Evolutionary conservation across 2,113 vertebrate genomes (phyloP), one percentile per base, ranked within the genome.

Genomic region (Sisor rabdophorus): DNA sequence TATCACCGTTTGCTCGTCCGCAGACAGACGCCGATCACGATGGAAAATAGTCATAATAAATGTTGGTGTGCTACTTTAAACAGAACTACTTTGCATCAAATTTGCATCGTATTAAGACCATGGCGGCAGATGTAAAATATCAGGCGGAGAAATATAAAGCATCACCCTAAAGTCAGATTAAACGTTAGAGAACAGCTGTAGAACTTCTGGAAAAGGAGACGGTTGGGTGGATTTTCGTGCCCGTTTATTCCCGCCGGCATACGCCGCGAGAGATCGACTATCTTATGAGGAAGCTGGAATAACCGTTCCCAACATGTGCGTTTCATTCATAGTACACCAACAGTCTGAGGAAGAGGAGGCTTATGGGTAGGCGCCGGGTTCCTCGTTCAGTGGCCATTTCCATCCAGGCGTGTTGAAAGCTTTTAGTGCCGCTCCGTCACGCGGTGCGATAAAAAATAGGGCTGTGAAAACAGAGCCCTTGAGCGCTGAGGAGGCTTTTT

Each of bases 401-500:
- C 83, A 71, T 61, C 54, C 71, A 81, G 61, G 74, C 65, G 44
- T 79, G 78, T 53, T 20, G 56, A 70, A 82, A 80, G 82, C 84
- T 85, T 89, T 88, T 84, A 89, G 87, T 65, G 54, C 20, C 44
- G 80, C 85, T 79, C 73, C 30, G 30, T 83, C 83, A 79, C 81
- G 67, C 77, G 80, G 52, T 77, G 75, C 80, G 82, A 75, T 60
- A 88, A 90, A 93, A 88, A 88, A 90, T 88, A 93, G 93, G 93
- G 92, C 92, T 90, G 92, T 93, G 93, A 94, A 93, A 95, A 94
- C 93, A 92, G 92, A 93, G 90, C 90, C 92, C 93, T 94, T 91
- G 91, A 95, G 93, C 89, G 55, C 72, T 67, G 22, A 85, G 88
- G 88, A 87, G 83, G 82, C 87, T 92, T 91, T 92, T 93, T 94